Percentiles rank a stretch among this genome's conserved stretches.
Evolutionary conservation across 2,797 vertebrate species (phyloP).

Genomic region (Hylomyscus alleni): DNA sequence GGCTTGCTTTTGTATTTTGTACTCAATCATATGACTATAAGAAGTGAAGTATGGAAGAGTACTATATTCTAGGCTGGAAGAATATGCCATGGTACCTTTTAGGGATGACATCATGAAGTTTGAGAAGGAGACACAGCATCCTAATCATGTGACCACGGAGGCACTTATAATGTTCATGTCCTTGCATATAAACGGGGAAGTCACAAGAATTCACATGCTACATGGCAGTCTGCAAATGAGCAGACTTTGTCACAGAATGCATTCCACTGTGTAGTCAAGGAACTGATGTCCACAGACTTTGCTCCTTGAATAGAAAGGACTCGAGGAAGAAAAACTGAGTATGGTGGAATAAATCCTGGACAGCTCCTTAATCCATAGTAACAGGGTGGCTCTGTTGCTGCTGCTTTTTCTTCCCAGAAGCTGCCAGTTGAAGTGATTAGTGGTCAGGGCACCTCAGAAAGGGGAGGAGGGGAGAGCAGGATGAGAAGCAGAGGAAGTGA

Average conservation of each 20-base stretch:
- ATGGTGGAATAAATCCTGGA: not conserved
- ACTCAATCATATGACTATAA: not conserved
- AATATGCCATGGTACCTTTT: not conserved
- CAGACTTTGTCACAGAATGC: not conserved
- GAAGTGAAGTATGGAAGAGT: not conserved
- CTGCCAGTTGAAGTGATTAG: not conserved
- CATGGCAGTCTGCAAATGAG: not conserved
- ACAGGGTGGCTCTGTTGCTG: not conserved
- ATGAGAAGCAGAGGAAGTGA: not conserved
- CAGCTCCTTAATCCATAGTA: not conserved
- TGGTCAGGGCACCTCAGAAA: not conserved
- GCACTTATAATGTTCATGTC: not conserved
- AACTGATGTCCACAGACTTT: not conserved
- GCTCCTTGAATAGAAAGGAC: not conserved
- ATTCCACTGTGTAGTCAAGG: not conserved
- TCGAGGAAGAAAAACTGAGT: not conserved
- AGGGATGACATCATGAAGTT: not conserved
- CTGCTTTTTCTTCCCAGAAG: not conserved
- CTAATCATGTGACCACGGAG: not conserved
- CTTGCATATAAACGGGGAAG: not conserved
- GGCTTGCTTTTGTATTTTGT: constrained; percentile 24
- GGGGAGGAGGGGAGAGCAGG: not conserved
- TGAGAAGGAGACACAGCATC: not conserved
- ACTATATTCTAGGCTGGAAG: not conserved
- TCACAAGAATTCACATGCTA: not conserved